Evolutionary conservation across 2,888 invertebrate genomes (phyloP).

Genomic region (Phragmatobia fuliginosa): DNA sequence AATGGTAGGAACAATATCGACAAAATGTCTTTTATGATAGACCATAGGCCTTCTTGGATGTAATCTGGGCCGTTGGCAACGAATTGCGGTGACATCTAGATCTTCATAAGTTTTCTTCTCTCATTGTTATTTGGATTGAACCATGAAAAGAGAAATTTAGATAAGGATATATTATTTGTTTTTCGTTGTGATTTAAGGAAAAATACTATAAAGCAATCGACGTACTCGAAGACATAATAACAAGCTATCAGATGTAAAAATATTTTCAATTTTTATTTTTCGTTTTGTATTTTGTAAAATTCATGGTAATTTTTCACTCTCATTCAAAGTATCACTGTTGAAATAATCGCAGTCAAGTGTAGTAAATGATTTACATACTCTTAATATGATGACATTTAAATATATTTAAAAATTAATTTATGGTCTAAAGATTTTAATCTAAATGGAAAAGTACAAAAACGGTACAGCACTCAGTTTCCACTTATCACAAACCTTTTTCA

Average conservation of each 20-base stretch:
- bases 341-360: too few species aligned
- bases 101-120: conserved; percentile 24
- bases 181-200: neutral
- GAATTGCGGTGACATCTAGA: conserved; percentile 23
- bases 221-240: neutral
- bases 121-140: conserved; percentile 16
- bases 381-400: too few species aligned
- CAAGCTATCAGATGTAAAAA: neutral
- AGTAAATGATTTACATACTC: too few species aligned
- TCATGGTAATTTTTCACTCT: neutral
- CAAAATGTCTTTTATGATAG: conserved; percentile 20
- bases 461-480: neutral
- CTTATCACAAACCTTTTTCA: neutral
- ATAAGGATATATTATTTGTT: neutral
- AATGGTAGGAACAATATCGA: conserved; percentile 12
- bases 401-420: too few species aligned
- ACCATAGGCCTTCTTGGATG: conserved; percentile 14
- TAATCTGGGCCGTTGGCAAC: conserved; percentile 24
- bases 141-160: too few species aligned
- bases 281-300: too few species aligned
- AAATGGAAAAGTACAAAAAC: too few species aligned
- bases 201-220: neutral
- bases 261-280: too few species aligned
- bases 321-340: neutral
- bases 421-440: too few species aligned